These are phyloP conservation scores for Deilephila elpenor DNA, from an alignment of 2,888 invertebrate genomes.

Conservation along the genomic window DNA sequence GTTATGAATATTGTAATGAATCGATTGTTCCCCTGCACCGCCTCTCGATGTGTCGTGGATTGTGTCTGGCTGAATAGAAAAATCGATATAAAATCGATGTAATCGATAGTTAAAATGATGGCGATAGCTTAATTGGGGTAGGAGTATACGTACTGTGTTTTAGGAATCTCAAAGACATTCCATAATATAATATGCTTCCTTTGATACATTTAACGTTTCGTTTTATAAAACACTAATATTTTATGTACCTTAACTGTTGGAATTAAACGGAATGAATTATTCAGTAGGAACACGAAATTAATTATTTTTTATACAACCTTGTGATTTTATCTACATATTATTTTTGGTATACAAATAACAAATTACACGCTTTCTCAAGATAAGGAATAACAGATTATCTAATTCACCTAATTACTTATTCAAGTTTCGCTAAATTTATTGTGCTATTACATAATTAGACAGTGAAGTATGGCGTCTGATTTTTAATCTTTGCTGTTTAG, in stretches of 20 bases:
- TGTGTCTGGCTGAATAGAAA: neutral
- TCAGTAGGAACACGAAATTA: neutral
- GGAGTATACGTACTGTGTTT: too few species aligned
- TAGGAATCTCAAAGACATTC: neutral
- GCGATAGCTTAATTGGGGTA: too few species aligned
- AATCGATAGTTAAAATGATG: neutral
- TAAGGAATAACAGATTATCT: neutral
- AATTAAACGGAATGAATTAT: neutral
- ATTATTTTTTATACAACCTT: neutral
- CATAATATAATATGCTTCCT: too few species aligned
- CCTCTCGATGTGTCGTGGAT: neutral
- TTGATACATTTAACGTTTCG: too few species aligned
- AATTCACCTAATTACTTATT: neutral
- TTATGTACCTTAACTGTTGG: too few species aligned
- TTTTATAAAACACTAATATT: too few species aligned
- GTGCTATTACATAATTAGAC: neutral
- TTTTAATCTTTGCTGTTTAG: slow-evolving; percentile 14
- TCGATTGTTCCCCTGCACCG: slow-evolving; percentile 46
- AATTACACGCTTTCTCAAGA: neutral
- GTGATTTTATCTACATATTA: slow-evolving; percentile 7
- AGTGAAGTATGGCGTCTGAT: neutral
- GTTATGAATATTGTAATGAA: slow-evolving; percentile 54
- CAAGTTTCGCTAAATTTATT: neutral
- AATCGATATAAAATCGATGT: neutral
- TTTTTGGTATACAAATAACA: neutral